Evolutionary conservation across 2,797 vertebrate genomes (phyloP), one percentile per base, ranked within the genome.

Genomic region (Trachurus trachurus): DNA sequence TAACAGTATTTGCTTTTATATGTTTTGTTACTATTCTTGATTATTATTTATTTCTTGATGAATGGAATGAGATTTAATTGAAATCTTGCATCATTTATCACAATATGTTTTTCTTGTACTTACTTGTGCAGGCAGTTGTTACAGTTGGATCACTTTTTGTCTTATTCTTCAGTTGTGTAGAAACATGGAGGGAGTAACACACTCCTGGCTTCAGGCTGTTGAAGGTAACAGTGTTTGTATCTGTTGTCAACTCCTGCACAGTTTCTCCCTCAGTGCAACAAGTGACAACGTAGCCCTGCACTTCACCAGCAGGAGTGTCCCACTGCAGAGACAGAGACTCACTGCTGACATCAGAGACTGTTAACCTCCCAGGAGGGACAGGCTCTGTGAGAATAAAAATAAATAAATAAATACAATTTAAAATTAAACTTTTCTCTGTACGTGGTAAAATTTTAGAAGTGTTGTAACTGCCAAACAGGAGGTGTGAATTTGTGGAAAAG

Each of bases 261-360:
- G 4, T 15, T 44, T 76, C 39, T 45, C 13, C 42, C 1, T 53
- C 68, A 0, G 10, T 52, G 39, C 57, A 64, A 21, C 68, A 75
- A 4, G 68, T 66, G 44, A 72, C 73, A 9, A 9, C 59, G 68
- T 67, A 81, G 49, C 39, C 47, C 52, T 52, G 52, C 29, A 64
- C 68, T 31, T 81, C 68, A 63, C 44, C 73, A 76, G 1, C 68
- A 72, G 68, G 73, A 19, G 9, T 4, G 9, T 82, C 69, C 69
- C 64, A 76, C 17, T 29, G 4, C 8, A 72, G 58, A 53, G 68
- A 58, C 63, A 72, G 5, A 3, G 63, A 81, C 63, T 76, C 73
- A 22, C n/a, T 58, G 42, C 17, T 67, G 10, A 31, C 0, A 0
- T 53, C 0, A 8, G 1, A 16, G 0, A 72, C 37, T 39, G 53